phyloP scores from a whole-genome alignment of 2,797 vertebrate genomes.

The Gymnopithys bicolor region DNA sequence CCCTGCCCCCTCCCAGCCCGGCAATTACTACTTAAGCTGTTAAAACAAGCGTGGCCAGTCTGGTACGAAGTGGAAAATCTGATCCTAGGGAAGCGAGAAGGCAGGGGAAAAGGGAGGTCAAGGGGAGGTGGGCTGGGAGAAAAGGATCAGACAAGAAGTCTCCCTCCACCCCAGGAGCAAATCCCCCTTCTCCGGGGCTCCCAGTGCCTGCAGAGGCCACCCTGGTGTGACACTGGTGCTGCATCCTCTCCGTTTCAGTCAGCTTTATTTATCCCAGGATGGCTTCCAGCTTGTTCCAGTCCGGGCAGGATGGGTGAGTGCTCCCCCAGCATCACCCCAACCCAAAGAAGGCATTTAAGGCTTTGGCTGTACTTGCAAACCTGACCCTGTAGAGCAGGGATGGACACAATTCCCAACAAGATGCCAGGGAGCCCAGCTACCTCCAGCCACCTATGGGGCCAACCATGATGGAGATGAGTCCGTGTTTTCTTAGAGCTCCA shows the following conservation, averaged over 20 bases:
- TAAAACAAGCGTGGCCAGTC: conserved; percentile 68
- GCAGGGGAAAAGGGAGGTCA: conserved; percentile 48
- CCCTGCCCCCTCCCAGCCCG: conserved; percentile 18
- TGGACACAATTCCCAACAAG: accelerated
- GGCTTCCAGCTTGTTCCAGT: not conserved
- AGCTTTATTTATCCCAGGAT: accelerated
- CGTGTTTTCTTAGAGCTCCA: not conserved
- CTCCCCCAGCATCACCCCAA: accelerated
- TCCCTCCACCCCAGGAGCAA: not conserved
- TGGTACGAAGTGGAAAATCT: conserved; percentile 64
- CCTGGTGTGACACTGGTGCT: accelerated
- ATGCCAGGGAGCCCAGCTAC: not conserved
- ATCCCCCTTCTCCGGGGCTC: not conserved
- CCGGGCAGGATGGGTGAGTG: not conserved
- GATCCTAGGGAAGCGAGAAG: conserved; percentile 33
- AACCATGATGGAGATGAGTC: accelerated
- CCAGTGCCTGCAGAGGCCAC: not conserved
- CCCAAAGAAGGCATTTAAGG: not conserved
- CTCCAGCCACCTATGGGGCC: accelerated
- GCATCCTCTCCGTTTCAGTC: not conserved
- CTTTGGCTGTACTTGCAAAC: not conserved
- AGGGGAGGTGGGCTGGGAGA: conserved; percentile 11
- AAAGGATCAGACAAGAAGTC: not conserved
- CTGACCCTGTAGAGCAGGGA: accelerated
- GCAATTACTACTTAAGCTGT: conserved; percentile 59